Evolutionary conservation across 1,140 invertebrate genomes (phyloP).

Genomic region (Gryllus bimaculatus): DNA sequence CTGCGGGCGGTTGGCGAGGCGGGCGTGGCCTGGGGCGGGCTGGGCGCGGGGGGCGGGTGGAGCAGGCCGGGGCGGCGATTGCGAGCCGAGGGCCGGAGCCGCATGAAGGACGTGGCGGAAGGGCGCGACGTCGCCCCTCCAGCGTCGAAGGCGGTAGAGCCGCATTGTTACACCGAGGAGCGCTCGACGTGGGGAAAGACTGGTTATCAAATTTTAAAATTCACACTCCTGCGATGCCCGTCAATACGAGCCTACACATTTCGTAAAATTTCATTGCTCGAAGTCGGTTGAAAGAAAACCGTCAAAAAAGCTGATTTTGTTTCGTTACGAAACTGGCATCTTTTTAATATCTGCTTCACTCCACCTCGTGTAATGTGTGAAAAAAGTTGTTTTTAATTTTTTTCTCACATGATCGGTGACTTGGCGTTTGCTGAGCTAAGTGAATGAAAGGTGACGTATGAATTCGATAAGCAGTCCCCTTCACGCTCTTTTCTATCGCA

Average conservation of each 20-base stretch:
- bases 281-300: conserved; percentile 4
- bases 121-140: not conserved
- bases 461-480: conserved; percentile 1
- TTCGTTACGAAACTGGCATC: not conserved
- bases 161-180: too few relatives aligned
- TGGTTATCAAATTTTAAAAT: not conserved
- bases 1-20: too few relatives aligned
- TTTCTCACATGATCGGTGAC: not conserved
- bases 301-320: not conserved
- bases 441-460: conserved; percentile 4
- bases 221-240: not conserved
- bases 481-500: not conserved
- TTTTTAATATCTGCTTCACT: not conserved
- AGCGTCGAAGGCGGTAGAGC: not conserved
- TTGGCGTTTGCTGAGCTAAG: not conserved
- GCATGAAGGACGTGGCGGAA: not conserved
- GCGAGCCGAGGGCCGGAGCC: not conserved
- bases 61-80: too few relatives aligned
- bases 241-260: not conserved
- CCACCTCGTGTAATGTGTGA: not conserved
- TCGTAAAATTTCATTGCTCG: not conserved
- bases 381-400: not conserved
- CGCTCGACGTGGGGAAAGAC: not conserved
- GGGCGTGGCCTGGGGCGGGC: too few relatives aligned
- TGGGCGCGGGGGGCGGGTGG: too few relatives aligned